Percentiles rank a stretch among this genome's conserved stretches.
Conservation (phyloP, 2,113 vertebrate species). For the Etheostoma cragini region DNA sequence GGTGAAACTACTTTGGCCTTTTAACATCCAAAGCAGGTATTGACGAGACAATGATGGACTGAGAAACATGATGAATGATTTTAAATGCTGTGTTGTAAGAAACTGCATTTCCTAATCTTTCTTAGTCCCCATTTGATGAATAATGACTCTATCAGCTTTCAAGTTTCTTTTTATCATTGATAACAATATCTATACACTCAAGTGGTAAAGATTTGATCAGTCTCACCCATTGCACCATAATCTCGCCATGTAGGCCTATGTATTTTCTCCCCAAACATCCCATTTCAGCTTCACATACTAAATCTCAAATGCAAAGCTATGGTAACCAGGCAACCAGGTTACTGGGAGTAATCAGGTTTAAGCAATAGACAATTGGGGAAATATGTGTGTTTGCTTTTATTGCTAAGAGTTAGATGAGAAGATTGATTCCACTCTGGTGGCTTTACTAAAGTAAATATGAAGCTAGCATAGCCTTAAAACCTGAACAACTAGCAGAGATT, state of each 20-base stretch:
- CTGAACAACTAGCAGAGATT: not conserved
- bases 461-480: not conserved
- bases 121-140: not conserved
- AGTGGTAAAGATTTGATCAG: not conserved
- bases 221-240: not conserved
- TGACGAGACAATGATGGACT: not conserved
- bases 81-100: not conserved
- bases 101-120: not conserved
- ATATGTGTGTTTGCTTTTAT: not conserved
- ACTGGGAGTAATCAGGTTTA: not conserved
- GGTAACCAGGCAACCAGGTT: not conserved
- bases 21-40: not conserved
- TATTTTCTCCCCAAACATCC: not conserved
- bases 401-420: not conserved
- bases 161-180: not conserved
- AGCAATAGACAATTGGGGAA: not conserved
- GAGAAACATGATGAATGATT: not conserved
- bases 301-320: not conserved
- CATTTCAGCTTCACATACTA: not conserved
- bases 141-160: not conserved
- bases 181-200: not conserved
- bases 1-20: slow-evolving; percentile 37
- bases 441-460: not conserved
- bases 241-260: not conserved
- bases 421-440: not conserved